phyloP scores from a whole-genome alignment of 2,113 vertebrate genomes.

The Eulacestoma nigropectus region DNA sequence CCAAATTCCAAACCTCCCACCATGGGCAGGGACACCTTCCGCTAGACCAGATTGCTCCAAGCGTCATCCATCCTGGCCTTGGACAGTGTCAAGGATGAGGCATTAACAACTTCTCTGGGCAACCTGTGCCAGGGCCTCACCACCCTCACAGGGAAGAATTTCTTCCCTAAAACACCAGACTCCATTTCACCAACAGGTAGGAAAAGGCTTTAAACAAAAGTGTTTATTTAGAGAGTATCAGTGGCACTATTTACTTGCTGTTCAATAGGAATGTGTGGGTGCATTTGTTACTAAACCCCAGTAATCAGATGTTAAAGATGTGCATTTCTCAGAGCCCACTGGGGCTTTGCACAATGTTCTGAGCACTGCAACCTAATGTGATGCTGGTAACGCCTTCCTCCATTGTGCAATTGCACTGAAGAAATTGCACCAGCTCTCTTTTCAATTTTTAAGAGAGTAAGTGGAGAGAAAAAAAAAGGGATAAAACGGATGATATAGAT shows the following conservation, averaged over 20 bases:
- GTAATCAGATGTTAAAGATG: not conserved
- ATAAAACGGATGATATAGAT: not conserved
- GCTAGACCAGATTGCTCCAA: not conserved
- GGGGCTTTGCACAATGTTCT: slow-evolving; percentile 16
- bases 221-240: not conserved
- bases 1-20: not conserved
- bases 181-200: not conserved
- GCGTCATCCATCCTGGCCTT: not conserved
- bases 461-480: not conserved
- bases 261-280: not conserved
- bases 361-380: not conserved
- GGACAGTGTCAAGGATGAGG: not conserved
- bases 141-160: not conserved
- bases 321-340: not conserved
- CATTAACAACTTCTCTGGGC: not conserved
- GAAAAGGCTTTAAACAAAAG: not conserved
- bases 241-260: not conserved
- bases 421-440: not conserved
- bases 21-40: not conserved
- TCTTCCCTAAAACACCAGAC: not conserved
- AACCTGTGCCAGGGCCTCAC: not conserved
- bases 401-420: not conserved
- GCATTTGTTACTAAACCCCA: not conserved
- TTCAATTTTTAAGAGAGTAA: not conserved
- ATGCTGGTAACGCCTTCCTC: not conserved